These are phyloP conservation scores for Gymnocypris eckloni DNA, from an alignment of 2,797 vertebrate species.

Conservation along the genomic window DNA sequence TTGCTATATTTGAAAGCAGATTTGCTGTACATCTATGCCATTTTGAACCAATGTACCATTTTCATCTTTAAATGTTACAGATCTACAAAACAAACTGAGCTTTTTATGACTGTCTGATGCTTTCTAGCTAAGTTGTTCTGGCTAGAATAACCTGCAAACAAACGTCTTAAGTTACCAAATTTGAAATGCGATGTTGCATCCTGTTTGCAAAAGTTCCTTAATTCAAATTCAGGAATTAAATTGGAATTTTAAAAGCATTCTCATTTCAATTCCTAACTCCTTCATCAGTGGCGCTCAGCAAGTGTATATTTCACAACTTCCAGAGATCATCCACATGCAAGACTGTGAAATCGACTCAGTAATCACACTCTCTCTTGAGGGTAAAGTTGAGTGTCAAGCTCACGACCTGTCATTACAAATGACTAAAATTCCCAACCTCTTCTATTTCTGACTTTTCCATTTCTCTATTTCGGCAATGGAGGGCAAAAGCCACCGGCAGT, in stretches of 20 bases:
- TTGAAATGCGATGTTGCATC: too few relatives aligned
- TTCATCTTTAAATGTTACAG: neutral
- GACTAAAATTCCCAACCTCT: conserved; percentile 5
- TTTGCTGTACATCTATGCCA: neutral
- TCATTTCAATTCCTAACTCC: neutral
- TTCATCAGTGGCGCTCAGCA: neutral
- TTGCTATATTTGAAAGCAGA: neutral
- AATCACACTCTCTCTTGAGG: conserved; percentile 5
- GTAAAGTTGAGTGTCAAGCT: conserved; percentile 7
- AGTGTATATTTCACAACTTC: neutral
- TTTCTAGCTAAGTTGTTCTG: neutral
- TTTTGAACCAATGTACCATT: neutral
- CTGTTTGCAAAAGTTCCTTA: too few relatives aligned
- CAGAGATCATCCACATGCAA: neutral
- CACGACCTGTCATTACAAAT: neutral
- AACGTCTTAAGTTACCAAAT: neutral
- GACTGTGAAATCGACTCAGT: neutral
- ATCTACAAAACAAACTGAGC: neutral
- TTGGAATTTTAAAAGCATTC: neutral
- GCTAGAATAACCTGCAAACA: neutral
- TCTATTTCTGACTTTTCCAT: neutral
- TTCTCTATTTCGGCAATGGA: neutral
- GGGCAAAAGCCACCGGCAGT: neutral
- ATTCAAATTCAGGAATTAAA: neutral
- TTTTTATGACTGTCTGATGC: neutral